These are phyloP conservation scores for Symphodus melops DNA, from an alignment of 2,113 vertebrate genomes.

Conservation along the genomic window DNA sequence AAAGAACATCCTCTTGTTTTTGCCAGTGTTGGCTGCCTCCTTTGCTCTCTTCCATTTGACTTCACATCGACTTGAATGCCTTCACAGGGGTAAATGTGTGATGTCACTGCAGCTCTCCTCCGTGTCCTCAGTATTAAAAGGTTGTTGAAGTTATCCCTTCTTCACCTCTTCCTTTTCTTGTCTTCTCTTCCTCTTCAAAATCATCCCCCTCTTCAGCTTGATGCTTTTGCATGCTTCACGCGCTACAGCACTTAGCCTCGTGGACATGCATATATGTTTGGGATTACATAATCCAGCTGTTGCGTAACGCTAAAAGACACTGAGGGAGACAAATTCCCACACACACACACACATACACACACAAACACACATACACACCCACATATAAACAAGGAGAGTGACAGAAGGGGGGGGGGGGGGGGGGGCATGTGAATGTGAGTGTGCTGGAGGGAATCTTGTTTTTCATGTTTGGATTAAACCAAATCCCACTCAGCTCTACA, in stretches of 20 bases:
- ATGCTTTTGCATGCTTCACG: constrained; percentile 61
- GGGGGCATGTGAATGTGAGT: background rate
- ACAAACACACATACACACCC: constrained; percentile 12
- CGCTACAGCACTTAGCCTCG: constrained; percentile 64
- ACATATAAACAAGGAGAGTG: constrained; percentile 22
- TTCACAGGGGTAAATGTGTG: constrained; percentile 6
- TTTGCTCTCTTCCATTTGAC: constrained; percentile 13
- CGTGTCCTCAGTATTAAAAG: background rate
- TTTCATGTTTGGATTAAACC: constrained; percentile 80
- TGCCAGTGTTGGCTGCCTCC: background rate
- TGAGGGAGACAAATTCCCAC: constrained; percentile 44
- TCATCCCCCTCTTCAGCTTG: constrained; percentile 17
- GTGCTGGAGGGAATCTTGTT: constrained; percentile 49
- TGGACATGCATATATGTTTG: constrained; percentile 78
- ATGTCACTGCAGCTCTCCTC: background rate
- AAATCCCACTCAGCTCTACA: constrained; percentile 66
- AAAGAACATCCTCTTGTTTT: background rate
- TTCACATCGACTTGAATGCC: constrained; percentile 3
- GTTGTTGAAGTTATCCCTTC: background rate
- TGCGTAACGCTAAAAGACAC: constrained; percentile 73
- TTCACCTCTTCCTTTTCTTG: constrained; percentile 21
- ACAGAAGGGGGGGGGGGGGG: background rate
- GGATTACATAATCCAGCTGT: constrained; percentile 81
- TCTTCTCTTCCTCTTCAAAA: background rate
- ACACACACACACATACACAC: constrained; percentile 24